Percentiles rank a stretch among this genome's conserved stretches.
Evolutionary conservation across 2,797 vertebrate species (phyloP).

Genomic region (Tympanoctomys barrerae): DNA sequence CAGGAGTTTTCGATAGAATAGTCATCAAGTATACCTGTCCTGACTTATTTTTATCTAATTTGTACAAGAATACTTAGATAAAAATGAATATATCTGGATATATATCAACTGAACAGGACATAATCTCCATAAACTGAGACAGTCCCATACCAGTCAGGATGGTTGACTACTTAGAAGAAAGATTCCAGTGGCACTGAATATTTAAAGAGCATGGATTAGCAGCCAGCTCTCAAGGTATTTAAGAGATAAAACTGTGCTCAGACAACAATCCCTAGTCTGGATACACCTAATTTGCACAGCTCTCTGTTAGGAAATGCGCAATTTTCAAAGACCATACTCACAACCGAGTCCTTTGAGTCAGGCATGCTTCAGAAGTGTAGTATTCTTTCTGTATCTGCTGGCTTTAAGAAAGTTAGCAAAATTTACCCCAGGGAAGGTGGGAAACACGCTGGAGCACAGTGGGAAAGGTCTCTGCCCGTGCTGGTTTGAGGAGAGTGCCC

Average conservation of each 20-base stretch:
- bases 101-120: neutral
- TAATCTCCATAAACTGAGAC: neutral
- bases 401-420: slow-evolving; percentile 39
- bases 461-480: slow-evolving; percentile 60
- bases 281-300: neutral
- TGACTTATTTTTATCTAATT: slow-evolving; percentile 25
- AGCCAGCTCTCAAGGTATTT: neutral
- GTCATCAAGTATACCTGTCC: neutral
- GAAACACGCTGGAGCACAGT: neutral
- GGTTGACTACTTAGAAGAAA: neutral
- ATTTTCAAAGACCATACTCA: slow-evolving; percentile 9
- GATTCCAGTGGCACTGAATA: neutral
- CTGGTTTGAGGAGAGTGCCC: slow-evolving; percentile 66
- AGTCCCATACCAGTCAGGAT: neutral
- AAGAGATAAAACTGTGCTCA: neutral
- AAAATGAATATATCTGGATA: slow-evolving; percentile 28
- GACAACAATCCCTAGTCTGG: neutral
- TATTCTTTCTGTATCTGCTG: slow-evolving; percentile 51
- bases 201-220: neutral
- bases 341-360: neutral
- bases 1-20: neutral
- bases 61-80: neutral
- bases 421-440: slow-evolving; percentile 33
- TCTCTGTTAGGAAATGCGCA: neutral
- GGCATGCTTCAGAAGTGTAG: neutral